A percentile compares a stretch with the other conserved stretches of the same genome.
Evolutionary conservation across 2,888 invertebrate genomes (phyloP).

Genomic region (Synergus umbraculus): DNA sequence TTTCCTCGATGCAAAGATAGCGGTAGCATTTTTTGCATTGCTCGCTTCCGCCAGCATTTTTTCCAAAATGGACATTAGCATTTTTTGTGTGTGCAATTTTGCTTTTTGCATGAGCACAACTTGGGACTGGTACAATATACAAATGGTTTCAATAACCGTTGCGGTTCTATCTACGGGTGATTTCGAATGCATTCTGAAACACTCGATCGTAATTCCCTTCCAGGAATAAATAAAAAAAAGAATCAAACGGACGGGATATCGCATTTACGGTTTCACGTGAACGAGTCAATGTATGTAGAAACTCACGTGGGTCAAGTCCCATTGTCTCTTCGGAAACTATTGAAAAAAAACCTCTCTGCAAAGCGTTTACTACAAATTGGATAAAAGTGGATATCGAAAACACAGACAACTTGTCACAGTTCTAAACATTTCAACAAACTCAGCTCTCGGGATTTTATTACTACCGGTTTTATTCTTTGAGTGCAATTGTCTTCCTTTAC

Average conservation of each 20-base stretch:
- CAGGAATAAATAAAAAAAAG: slow-evolving; percentile 42
- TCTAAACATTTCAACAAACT: neutral
- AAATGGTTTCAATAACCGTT: slow-evolving; percentile 9
- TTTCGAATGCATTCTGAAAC: slow-evolving; percentile 54
- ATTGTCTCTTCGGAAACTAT: slow-evolving; percentile 2
- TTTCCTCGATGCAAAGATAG: too few species aligned
- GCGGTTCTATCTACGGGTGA: neutral
- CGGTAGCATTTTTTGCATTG: too few species aligned
- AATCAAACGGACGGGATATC: slow-evolving; percentile 52
- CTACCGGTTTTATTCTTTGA: neutral
- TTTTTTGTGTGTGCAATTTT: neutral
- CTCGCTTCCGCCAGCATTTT: neutral
- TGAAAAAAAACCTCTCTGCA: neutral
- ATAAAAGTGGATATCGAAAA: neutral
- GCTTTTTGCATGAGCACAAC: neutral
- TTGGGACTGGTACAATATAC: neutral
- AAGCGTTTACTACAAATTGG: slow-evolving; percentile 8
- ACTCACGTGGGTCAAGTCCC: neutral
- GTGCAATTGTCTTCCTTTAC: neutral
- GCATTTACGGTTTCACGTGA: slow-evolving; percentile 33
- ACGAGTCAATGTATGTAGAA: neutral
- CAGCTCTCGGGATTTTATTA: neutral
- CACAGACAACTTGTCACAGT: neutral
- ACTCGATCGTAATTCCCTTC: slow-evolving; percentile 53
- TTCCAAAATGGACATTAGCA: neutral